phyloP scores from a whole-genome alignment of 92 coral and sea anemone species.

The Montipora capitata region DNA sequence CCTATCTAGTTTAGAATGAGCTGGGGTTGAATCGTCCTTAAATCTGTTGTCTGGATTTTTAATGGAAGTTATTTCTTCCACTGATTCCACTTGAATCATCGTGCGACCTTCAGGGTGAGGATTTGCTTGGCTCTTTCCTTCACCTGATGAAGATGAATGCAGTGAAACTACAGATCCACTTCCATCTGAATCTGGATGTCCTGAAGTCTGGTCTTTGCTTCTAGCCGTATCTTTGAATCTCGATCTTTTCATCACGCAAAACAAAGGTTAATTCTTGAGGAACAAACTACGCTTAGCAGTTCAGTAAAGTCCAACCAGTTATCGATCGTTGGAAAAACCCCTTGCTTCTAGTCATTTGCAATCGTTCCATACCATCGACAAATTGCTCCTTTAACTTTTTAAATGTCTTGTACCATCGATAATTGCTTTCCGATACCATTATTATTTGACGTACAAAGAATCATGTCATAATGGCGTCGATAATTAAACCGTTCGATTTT shows the following conservation, averaged over 20 bases:
- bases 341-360: background rate
- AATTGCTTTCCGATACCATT: background rate
- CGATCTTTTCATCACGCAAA: conserved; percentile 12
- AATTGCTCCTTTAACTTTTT: background rate
- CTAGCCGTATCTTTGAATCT: background rate
- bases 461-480: conserved; percentile 58
- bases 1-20: conserved; percentile 55
- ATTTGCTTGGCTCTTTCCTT: conserved; percentile 5
- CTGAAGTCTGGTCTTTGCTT: conserved; percentile 12
- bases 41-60: conserved; percentile 8
- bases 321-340: background rate
- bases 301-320: background rate
- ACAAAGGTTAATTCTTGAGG: background rate
- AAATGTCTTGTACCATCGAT: conserved; percentile 33
- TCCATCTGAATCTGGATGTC: conserved; percentile 55
- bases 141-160: conserved; percentile 67
- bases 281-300: background rate
- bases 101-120: background rate
- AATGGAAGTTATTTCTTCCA: conserved; percentile 11
- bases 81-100: conserved; percentile 1
- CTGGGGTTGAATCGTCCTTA: background rate
- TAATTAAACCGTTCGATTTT: background rate
- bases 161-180: conserved; percentile 74
- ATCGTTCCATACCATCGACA: background rate
- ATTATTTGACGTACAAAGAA: conserved; percentile 68